These are phyloP conservation scores for Botrylloides violaceus DNA, from an alignment of 23 tunicate genomes.

Conservation along the genomic window DNA sequence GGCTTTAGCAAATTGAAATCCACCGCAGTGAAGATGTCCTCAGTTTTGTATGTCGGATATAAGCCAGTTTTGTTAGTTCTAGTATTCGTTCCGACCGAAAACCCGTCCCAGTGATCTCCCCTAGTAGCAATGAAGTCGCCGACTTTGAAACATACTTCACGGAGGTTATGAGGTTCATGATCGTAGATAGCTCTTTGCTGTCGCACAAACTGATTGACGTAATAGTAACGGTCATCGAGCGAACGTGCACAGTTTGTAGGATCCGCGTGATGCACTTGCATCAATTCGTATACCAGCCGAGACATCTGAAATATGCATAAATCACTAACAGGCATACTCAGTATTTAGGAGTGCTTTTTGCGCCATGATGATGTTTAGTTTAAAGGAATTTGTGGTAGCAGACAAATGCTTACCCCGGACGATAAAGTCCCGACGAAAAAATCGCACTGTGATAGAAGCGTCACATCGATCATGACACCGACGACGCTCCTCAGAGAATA, in stretches of 20 bases:
- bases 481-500: slow-evolving; percentile 49
- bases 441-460: slow-evolving; percentile 55
- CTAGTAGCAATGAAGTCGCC: slow-evolving; percentile 46
- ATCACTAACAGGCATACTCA: too few relatives aligned
- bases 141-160: slow-evolving; percentile 40
- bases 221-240: slow-evolving; percentile 72
- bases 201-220: slow-evolving; percentile 48
- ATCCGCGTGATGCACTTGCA: slow-evolving; percentile 63
- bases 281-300: slow-evolving; percentile 62
- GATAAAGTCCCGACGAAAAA: slow-evolving; percentile 64
- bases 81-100: slow-evolving; percentile 45
- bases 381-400: not conserved
- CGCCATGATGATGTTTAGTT: not conserved
- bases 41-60: slow-evolving; percentile 54
- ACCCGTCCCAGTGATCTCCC: slow-evolving; percentile 84
- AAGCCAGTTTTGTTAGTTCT: slow-evolving; percentile 44
- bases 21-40: not conserved
- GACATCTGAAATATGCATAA: slow-evolving; percentile 75
- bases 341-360: not conserved
- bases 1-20: too few relatives aligned
- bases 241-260: slow-evolving; percentile 38
- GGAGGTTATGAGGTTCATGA: slow-evolving; percentile 19
- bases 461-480: slow-evolving; percentile 24
- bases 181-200: slow-evolving; percentile 25
- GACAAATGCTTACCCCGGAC: slow-evolving; percentile 41